phyloP scores from a whole-genome alignment of 2,888 invertebrate genomes.

The Aproaerema taeniolella region DNA sequence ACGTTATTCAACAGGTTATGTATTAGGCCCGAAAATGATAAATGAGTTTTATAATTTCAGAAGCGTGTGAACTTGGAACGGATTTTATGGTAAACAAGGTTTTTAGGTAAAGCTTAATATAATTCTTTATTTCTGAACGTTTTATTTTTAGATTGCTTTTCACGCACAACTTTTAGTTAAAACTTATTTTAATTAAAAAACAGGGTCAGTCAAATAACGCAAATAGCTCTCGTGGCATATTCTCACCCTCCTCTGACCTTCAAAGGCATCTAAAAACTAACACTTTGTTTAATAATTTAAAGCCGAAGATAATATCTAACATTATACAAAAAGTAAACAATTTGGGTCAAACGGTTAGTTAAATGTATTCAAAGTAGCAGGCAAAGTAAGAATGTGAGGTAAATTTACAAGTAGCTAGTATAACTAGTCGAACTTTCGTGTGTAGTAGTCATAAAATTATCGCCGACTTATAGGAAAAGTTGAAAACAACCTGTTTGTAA shows the following conservation, averaged over 20 bases:
- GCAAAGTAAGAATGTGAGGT: conserved; percentile 30
- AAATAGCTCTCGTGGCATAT: too few species aligned
- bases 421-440: conserved; percentile 58
- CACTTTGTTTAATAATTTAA: conserved; percentile 25
- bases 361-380: conserved; percentile 28
- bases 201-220: too few species aligned
- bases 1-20: conserved; percentile 9
- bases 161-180: too few species aligned
- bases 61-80: too few species aligned
- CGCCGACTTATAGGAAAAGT: conserved; percentile 52
- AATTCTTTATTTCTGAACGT: too few species aligned
- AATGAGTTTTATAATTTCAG: conserved; percentile 4
- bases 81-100: too few species aligned
- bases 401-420: conserved; percentile 33
- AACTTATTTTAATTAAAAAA: too few species aligned
- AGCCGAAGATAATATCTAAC: conserved; percentile 24
- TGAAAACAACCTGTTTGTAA: conserved; percentile 59
- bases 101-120: too few species aligned
- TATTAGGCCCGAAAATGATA: conserved; percentile 8
- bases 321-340: conserved; percentile 28
- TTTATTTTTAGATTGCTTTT: too few species aligned
- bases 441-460: conserved; percentile 64
- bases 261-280: conserved; percentile 5
- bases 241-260: too few species aligned
- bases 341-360: conserved; percentile 34